Base-by-base conservation (phyloP, 2,888 invertebrate species). In the Apoderus coryli region DNA sequence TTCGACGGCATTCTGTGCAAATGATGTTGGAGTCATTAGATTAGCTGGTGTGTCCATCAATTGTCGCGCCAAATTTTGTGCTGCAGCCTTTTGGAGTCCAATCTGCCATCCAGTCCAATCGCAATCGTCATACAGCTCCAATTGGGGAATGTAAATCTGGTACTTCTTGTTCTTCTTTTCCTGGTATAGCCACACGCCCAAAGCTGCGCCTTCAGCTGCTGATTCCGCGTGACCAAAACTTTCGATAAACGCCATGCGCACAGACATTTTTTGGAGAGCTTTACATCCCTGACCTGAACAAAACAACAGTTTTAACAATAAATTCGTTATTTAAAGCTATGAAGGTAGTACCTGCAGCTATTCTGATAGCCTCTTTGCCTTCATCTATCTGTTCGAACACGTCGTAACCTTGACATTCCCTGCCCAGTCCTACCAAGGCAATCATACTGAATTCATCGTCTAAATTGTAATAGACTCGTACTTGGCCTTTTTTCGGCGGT, bases 41-140 rank as follows among this genome's bases (percentile, higher is more conserved):
- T 86, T 86, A 2, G 84, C 72, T 1, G 86, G 84, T 48, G 76
- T 72, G 55, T 86, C 85, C 64, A 78, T 79, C 7, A 86, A 56
- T 41, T 67, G 69, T 4, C 84, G 60, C 0, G 81, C 75, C 33
- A 84, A 59, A 56, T 86, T 86, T 56, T 88, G 86, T 1, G 78
- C 76, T 33, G 77, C 74, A 0, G 79, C 84, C 48, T 80, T 72
- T 32, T 72, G 59, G 14, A 67, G 45, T 0, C 86, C 86, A 35
- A 72, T 67, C 40, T 69, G 64, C 81, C 81, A 85, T 3, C 73
- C 74, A 1, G 72, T 68, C 43, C 63, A 59, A 44, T 76, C 72
- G 44, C 74, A 75, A 40, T 74, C 65, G 33, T 74, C 71, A 43
- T 69, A 67, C 13, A 73, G 57, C 27, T 65, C 60, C 2, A 75